Conservation (phyloP, 2,113 vertebrate species). For the Rhinogobius similis region DNA sequence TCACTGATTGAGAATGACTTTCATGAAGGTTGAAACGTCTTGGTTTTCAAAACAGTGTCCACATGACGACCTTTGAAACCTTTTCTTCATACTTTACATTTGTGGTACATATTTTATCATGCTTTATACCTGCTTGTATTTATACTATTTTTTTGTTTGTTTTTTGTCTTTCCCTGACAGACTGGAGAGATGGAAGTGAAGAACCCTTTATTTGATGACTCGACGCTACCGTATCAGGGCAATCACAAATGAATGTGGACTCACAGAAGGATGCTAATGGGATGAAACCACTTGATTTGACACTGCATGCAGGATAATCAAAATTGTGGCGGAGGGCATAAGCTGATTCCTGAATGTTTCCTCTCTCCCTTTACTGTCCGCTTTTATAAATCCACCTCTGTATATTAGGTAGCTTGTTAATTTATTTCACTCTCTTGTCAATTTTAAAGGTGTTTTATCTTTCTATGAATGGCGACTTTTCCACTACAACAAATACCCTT, state of each 20-base stretch:
- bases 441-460: constrained; percentile 3
- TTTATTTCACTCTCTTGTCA: constrained; percentile 42
- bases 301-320: constrained; percentile 55
- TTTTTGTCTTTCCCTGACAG: constrained; percentile 63
- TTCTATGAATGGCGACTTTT: constrained; percentile 11
- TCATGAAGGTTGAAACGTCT: too few relatives aligned
- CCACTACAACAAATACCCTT: constrained; percentile 16
- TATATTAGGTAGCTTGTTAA: constrained; percentile 37
- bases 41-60: too few relatives aligned
- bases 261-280: constrained; percentile 8
- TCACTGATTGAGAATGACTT: too few relatives aligned
- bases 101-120: too few relatives aligned
- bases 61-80: too few relatives aligned
- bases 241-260: constrained; percentile 72
- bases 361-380: constrained; percentile 37
- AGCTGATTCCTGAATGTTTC: constrained; percentile 41
- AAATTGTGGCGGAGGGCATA: constrained; percentile 18
- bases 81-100: too few relatives aligned
- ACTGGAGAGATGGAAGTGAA: constrained; percentile 98
- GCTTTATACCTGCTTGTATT: background rate
- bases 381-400: constrained; percentile 34
- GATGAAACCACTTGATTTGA: constrained; percentile 31
- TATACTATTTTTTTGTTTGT: background rate
- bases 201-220: constrained; percentile 93
- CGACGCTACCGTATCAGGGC: constrained; percentile 72